Base-by-base conservation (phyloP, 1,140 invertebrate genomes). In the Cotesia vestalis region DNA sequence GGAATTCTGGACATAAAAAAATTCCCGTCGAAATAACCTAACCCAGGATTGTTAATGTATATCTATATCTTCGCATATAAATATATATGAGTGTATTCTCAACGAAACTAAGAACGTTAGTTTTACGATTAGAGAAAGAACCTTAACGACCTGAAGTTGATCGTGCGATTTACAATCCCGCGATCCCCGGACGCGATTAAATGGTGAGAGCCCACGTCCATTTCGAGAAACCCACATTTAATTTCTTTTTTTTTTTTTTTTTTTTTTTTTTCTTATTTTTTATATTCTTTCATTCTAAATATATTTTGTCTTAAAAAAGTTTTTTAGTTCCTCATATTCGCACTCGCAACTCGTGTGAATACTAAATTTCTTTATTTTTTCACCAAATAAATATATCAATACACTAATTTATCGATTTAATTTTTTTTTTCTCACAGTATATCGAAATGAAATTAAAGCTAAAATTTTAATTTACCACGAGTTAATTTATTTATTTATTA, bases 61-160 rank as follows among this genome's bases (percentile, higher is more conserved):
- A 14, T 20, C 17, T 57, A 14, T 20, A 14, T 20, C 34, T n/a
- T 11, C 60, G 5, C 36, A 62, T 27, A 62, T 62, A 62, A 62
- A 17, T 38, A 62, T n/a, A 36, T 27, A 27, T 27, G 27, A 55
- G 34, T 66, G 14, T 62, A 46, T 20, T 71, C 46, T 34, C 14
- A 52, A 27, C 40, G 51, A 51, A 66, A 63, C 62, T 71, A 52
- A 35, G 57, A 78, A 68, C 73, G 69, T 70, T 72, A 68, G 64
- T 76, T 79, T 79, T 79, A 78, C 77, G 76, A 79, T 79, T 79
- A 79, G 76, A 69, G 60, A 62, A 57, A 73, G 75, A 67, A 67
- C 66, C 75, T 76, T 77, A 76, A 79, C 75, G 78, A 79, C 77
- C 75, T 63, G 14, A 52, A 12, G 67, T 70, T 75, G 72, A 73